Conservation (phyloP, 2,797 vertebrate species). For the Antennarius maculatus region DNA sequence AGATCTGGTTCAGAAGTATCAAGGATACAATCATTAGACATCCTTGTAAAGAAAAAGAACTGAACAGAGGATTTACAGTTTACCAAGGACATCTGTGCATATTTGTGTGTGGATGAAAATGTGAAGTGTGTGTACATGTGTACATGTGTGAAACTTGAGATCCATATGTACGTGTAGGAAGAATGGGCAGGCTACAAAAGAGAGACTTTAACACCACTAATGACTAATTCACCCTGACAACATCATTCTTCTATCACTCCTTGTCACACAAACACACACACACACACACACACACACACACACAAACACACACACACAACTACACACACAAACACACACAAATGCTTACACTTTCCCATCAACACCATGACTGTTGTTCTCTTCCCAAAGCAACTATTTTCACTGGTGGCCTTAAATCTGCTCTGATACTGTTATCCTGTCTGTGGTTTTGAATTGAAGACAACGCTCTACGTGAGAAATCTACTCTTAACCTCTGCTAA, state of each 20-base stretch:
- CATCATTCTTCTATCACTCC: constrained; percentile 26
- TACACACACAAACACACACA: no score
- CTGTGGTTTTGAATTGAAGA: no score
- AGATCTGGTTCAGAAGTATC: constrained; percentile 39
- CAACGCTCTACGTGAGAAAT: no score
- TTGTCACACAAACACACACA: not conserved
- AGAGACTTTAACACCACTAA: constrained; percentile 35
- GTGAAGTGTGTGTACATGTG: constrained; percentile 11
- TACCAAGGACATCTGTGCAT: constrained; percentile 30
- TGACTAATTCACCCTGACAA: constrained; percentile 55
- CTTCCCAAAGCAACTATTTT: constrained; percentile 43
- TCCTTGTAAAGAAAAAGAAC: constrained; percentile 18
- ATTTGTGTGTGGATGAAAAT: constrained; percentile 15
- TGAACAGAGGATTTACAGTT: constrained; percentile 6
- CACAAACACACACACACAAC: not conserved
- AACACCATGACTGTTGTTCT: constrained; percentile 32
- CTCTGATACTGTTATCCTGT: not conserved
- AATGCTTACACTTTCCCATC: constrained; percentile 20
- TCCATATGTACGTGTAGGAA: constrained; percentile 41
- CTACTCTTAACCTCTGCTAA: no score
- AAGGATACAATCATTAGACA: constrained; percentile 38
- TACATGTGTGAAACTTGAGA: constrained; percentile 38
- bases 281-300: constrained; percentile 16
- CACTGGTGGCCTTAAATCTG: constrained; percentile 47
- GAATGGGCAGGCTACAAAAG: constrained; percentile 14